A percentile compares a stretch with the other conserved stretches of the same genome.
These are phyloP conservation scores for Gonocerus acuteangulatus DNA, from an alignment of 2,888 invertebrate species.

Conservation along the genomic window DNA sequence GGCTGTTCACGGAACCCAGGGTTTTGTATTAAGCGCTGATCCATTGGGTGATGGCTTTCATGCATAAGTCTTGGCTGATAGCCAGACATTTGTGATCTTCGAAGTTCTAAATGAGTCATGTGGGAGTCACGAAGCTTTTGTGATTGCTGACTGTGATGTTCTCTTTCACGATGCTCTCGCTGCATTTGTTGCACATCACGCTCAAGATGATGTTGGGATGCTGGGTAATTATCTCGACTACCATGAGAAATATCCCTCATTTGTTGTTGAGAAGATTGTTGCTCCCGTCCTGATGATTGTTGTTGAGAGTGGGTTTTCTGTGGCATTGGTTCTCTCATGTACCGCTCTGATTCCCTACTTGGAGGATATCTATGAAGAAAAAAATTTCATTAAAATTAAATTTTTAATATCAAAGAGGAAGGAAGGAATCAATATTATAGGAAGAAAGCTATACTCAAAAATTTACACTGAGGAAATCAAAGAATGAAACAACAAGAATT, in stretches of 20 bases:
- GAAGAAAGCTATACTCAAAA: too few species aligned
- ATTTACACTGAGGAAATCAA: too few species aligned
- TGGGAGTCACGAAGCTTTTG: constrained; percentile 28
- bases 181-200: constrained; percentile 39
- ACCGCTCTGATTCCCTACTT: constrained; percentile 36
- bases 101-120: constrained; percentile 16
- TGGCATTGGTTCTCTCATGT: constrained; percentile 31
- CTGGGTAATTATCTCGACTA: constrained; percentile 29
- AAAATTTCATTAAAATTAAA: too few species aligned
- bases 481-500: too few species aligned
- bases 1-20: constrained; percentile 31
- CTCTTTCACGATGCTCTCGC: constrained; percentile 34
- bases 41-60: constrained; percentile 30
- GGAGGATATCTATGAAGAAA: constrained; percentile 31
- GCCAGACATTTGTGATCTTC: constrained; percentile 24
- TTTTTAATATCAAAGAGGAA: too few species aligned
- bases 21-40: constrained; percentile 31
- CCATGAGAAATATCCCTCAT: constrained; percentile 25
- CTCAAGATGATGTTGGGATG: constrained; percentile 39
- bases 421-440: too few species aligned
- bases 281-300: constrained; percentile 29
- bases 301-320: constrained; percentile 36
- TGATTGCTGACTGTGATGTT: constrained; percentile 32
- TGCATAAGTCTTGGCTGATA: constrained; percentile 31
- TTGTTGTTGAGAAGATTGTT: constrained; percentile 24